A percentile compares a stretch with the other conserved stretches of the same genome.
Evolutionary conservation across 2,113 vertebrate genomes (phyloP).

Genomic region (Plestiodon gilberti): DNA sequence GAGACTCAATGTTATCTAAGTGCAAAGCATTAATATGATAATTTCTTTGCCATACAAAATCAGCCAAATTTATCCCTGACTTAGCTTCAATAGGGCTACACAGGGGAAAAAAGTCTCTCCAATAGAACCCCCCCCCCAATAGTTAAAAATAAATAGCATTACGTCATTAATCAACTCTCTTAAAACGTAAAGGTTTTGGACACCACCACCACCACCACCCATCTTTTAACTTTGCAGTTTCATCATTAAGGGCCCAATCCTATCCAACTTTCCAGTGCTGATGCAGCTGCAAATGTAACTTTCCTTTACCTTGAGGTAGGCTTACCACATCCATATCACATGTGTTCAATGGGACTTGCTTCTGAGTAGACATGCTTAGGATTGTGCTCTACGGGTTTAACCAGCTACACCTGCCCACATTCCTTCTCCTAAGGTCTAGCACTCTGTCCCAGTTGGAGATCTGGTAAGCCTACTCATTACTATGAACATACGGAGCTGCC

Average conservation of each 20-base stretch:
- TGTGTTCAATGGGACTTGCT: too few relatives aligned
- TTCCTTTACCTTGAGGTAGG: too few relatives aligned
- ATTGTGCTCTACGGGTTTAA: too few relatives aligned
- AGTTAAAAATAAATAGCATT: not conserved
- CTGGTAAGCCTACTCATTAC: too few relatives aligned
- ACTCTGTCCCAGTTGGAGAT: too few relatives aligned
- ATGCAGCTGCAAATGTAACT: too few relatives aligned
- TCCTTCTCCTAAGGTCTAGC: too few relatives aligned
- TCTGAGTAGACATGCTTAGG: too few relatives aligned
- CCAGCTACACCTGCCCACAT: too few relatives aligned
- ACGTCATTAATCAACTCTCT: conserved; percentile 15
- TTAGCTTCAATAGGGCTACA: conserved; percentile 18
- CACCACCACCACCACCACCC: not conserved
- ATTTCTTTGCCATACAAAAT: conserved; percentile 37
- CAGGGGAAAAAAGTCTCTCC: conserved; percentile 15
- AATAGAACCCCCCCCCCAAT: conserved; percentile 17
- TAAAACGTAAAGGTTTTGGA: conserved; percentile 2
- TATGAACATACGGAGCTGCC: too few relatives aligned
- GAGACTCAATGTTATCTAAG: conserved; percentile 8
- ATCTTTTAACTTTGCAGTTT: not conserved
- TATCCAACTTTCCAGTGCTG: too few relatives aligned
- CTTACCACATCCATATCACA: too few relatives aligned
- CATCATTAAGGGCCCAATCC: not conserved
- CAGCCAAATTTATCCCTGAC: conserved; percentile 27
- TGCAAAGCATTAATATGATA: conserved; percentile 34